Evolutionary conservation across 2,113 vertebrate genomes (phyloP).

Genomic region (Syngnathus typhle): DNA sequence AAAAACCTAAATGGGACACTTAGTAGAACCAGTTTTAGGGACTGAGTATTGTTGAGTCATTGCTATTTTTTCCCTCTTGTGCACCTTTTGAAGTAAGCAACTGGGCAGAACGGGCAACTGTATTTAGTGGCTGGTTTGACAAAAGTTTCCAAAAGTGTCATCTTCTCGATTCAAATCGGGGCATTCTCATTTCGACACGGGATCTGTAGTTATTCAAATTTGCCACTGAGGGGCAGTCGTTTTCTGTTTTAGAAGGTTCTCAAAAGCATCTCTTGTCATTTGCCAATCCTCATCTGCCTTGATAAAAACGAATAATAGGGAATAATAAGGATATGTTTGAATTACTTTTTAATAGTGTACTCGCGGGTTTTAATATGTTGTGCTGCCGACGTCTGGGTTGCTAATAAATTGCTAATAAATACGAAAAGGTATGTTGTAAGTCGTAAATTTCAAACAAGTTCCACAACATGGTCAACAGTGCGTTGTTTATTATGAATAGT

Average conservation of each 20-base stretch:
- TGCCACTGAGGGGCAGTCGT: slow-evolving; percentile 64
- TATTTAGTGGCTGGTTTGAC: not conserved
- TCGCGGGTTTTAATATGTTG: not conserved
- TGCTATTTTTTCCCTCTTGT: not conserved
- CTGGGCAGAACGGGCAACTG: not conserved
- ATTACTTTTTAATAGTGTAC: not conserved
- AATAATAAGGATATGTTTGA: not conserved
- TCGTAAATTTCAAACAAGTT: no score
- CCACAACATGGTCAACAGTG: not conserved
- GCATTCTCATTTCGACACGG: not conserved
- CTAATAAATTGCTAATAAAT: not conserved
- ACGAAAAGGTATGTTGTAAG: not conserved
- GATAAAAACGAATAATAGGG: not conserved
- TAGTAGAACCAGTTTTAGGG: not conserved
- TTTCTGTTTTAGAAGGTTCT: slow-evolving; percentile 11
- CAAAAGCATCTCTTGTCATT: not conserved
- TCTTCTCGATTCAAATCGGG: not conserved
- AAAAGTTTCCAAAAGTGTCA: not conserved
- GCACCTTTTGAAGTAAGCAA: not conserved
- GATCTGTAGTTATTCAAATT: not conserved
- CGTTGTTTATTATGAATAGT: not conserved
- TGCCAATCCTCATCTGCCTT: not conserved
- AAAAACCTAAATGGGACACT: not conserved
- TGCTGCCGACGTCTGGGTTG: not conserved
- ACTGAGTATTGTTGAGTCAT: not conserved